Evolutionary conservation across 2,797 vertebrate genomes (phyloP), one percentile per base, ranked within the genome.

Genomic region (Coregonus suidteri): DNA sequence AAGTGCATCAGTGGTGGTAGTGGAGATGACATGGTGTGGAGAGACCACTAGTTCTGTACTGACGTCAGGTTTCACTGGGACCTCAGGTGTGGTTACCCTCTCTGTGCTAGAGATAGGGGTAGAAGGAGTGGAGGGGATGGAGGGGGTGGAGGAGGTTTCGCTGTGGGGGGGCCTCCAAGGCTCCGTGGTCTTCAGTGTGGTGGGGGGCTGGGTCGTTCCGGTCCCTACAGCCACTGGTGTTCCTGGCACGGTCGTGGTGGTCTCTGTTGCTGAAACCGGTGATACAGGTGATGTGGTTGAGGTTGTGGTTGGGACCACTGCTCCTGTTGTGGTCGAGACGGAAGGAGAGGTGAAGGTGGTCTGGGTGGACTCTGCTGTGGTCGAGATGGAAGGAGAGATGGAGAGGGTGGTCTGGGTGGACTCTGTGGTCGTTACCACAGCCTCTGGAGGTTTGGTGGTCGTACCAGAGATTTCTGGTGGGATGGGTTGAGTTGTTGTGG

Each of bases 61-160:
- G 74, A 81, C 1, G 77, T 13, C 59, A 20, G 86, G 30, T 81
- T 83, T 79, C 30, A 87, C 81, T 3, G 84, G 78, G 70, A 86
- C 69, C 30, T 79, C 15, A 7, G 81, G 59, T 51, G 84, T 88
- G 18, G 75, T 88, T 72, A 82, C 87, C 75, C 74, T 83, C 54
- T 91, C 89, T 6, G 87, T 87, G 78, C 84, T 54, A 11, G 79
- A 85, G 76, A 80, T 37, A 14, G 81, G 74, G 59, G 90, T 90
- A 77, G 90, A 83, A 31, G 90, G 87, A 53, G 91, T 90, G 79
- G 90, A 82, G 34, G 90, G 87, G 53, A 90, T 90, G 79, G 90
- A 82, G 34, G 90, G 87, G 53, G 91, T 90, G 79, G 90, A 82
- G 34, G 90, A 87, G 52, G 0, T 86, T 71, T 77, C 85, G 72